Conservation (phyloP, 2,888 invertebrate species). For the Hartigia nigra region DNA sequence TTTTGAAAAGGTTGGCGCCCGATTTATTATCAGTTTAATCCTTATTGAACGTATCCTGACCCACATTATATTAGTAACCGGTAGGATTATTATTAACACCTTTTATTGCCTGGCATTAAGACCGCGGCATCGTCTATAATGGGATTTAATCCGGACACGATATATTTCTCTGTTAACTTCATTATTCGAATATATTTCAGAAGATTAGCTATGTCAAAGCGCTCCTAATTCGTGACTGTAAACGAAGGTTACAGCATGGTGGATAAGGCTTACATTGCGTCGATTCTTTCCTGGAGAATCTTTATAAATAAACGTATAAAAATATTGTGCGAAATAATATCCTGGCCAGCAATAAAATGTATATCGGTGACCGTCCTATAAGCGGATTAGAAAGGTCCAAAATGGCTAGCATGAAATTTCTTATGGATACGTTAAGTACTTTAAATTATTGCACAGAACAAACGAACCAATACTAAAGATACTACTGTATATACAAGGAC, state of each 20-base stretch:
- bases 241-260: neutral
- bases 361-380: neutral
- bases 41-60: constrained; percentile 2
- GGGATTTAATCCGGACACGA: constrained; percentile 33
- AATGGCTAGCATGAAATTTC: neutral
- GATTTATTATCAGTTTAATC: constrained; percentile 5
- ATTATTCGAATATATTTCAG: constrained; percentile 43
- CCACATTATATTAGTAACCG: constrained; percentile 7
- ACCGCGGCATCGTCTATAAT: constrained; percentile 19
- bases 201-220: constrained; percentile 43
- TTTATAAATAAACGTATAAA: neutral
- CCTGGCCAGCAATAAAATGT: neutral
- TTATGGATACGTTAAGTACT: neutral
- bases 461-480: neutral
- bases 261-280: neutral
- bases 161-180: constrained; percentile 22
- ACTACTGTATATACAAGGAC: neutral
- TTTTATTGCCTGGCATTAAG: constrained; percentile 32
- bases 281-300: neutral
- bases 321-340: neutral
- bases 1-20: neutral
- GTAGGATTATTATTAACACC: constrained; percentile 42
- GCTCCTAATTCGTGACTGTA: constrained; percentile 7
- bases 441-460: neutral
- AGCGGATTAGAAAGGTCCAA: neutral